These are phyloP conservation scores for Caradrina clavipalpis DNA, from an alignment of 2,888 invertebrate genomes.

Conservation along the genomic window DNA sequence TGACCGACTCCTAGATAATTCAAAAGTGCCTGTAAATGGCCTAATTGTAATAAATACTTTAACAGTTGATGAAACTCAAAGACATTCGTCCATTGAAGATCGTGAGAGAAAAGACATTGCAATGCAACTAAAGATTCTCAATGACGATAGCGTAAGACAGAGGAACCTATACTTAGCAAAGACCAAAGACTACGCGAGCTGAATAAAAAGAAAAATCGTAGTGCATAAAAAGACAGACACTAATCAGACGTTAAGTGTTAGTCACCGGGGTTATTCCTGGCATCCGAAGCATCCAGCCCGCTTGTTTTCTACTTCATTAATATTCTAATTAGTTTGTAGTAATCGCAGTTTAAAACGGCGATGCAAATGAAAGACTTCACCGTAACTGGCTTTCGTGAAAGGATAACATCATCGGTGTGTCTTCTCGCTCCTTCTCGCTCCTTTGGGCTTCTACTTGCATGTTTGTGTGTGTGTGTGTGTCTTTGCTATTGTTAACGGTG, in stretches of 20 bases:
- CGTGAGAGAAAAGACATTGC: conserved; percentile 6
- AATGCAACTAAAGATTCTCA: not conserved
- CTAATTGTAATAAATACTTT: too few species aligned
- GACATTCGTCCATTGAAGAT: not conserved
- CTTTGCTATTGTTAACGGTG: conserved; percentile 22
- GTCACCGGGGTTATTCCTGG: conserved; percentile 63
- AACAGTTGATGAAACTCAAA: not conserved
- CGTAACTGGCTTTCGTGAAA: conserved; percentile 57
- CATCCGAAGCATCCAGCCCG: conserved; percentile 58
- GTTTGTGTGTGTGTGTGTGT: conserved; percentile 17
- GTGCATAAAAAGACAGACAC: conserved; percentile 60
- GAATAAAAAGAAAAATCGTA: conserved; percentile 56
- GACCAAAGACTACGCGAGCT: conserved; percentile 35
- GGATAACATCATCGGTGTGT: conserved; percentile 37
- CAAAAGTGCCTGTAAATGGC: too few species aligned
- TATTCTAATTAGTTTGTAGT: conserved; percentile 67
- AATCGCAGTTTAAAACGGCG: conserved; percentile 60
- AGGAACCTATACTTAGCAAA: conserved; percentile 31
- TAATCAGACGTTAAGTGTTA: conserved; percentile 58
- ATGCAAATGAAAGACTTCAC: conserved; percentile 56
- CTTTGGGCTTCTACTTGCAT: conserved; percentile 21
- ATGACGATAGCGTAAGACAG: conserved; percentile 12
- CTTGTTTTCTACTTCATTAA: conserved; percentile 61
- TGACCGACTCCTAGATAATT: too few species aligned
- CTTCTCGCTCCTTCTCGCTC: conserved; percentile 47